Evolutionary conservation across 2,888 invertebrate species (phyloP).

Genomic region (Dicyrtoma fusca): DNA sequence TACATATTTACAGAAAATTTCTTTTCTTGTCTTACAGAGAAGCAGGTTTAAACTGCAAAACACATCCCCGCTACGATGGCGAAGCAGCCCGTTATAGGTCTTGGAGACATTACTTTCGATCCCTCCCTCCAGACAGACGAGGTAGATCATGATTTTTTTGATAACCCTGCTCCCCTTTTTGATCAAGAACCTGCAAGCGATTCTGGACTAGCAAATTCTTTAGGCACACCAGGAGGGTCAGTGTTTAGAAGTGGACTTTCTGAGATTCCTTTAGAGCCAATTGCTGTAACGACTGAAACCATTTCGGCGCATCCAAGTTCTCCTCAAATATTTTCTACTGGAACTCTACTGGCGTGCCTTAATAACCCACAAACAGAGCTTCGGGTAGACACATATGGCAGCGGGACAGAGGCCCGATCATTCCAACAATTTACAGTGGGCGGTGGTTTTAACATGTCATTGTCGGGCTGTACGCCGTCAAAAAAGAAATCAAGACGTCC

Average conservation of each 20-base stretch:
- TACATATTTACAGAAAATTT: too few species aligned
- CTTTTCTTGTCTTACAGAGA: too few species aligned
- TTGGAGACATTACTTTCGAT: slow-evolving; percentile 42
- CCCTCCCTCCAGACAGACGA: slow-evolving; percentile 44
- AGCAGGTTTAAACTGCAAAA: too few species aligned
- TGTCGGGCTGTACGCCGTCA: background rate
- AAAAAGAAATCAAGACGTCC: slow-evolving; percentile 3
- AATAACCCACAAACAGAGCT: slow-evolving; percentile 14
- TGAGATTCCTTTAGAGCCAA: background rate
- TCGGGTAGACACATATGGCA: too few species aligned
- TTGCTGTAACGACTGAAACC: background rate
- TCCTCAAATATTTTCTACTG: slow-evolving; percentile 33
- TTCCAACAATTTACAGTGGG: background rate
- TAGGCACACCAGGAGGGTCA: background rate
- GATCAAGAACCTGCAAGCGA: background rate
- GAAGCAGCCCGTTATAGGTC: slow-evolving; percentile 33
- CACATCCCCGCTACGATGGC: slow-evolving; percentile 23
- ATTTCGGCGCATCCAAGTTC: background rate
- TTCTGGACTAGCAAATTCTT: background rate
- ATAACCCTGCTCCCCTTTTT: slow-evolving; percentile 7
- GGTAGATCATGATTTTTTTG: slow-evolving; percentile 50
- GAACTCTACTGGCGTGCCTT: slow-evolving; percentile 33
- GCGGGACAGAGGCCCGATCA: background rate
- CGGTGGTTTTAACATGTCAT: too few species aligned
- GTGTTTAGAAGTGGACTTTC: background rate